These are phyloP conservation scores for Felis chaus DNA, from an alignment of 2,113 vertebrate species.

Conservation along the genomic window DNA sequence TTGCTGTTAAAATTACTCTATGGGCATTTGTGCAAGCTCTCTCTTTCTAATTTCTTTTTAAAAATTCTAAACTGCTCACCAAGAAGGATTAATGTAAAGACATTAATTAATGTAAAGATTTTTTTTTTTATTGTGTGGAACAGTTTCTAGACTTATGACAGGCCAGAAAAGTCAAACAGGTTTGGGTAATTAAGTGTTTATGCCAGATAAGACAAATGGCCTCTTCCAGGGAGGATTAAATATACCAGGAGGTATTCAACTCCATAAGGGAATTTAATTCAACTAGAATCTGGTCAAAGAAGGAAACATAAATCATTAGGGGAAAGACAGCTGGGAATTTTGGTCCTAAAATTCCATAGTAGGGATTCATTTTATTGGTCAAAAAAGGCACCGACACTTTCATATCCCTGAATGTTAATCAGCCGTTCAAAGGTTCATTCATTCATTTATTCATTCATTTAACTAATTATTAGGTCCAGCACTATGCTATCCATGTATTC, in stretches of 20 bases:
- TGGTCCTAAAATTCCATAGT: background rate
- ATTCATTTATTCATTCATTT: slow-evolving; percentile 11
- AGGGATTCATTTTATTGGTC: background rate
- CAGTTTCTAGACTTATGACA: background rate
- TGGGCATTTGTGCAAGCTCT: background rate
- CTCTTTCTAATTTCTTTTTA: background rate
- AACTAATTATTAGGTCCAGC: background rate
- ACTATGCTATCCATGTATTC: background rate
- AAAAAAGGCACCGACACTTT: background rate
- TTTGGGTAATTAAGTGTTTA: background rate
- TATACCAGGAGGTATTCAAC: background rate
- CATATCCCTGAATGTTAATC: background rate
- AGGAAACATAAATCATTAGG: background rate
- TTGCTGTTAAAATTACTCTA: background rate
- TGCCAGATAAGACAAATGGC: background rate
- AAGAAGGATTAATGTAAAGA: background rate
- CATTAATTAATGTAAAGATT: background rate
- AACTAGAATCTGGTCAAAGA: background rate
- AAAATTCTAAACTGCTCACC: slow-evolving; percentile 9
- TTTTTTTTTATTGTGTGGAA: background rate
- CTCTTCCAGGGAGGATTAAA: background rate
- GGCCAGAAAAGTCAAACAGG: background rate
- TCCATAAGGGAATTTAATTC: background rate
- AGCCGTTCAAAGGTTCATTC: background rate
- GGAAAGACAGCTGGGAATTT: background rate